Base-by-base conservation (phyloP, 2,888 invertebrate genomes). In the Eupithecia dodoneata region DNA sequence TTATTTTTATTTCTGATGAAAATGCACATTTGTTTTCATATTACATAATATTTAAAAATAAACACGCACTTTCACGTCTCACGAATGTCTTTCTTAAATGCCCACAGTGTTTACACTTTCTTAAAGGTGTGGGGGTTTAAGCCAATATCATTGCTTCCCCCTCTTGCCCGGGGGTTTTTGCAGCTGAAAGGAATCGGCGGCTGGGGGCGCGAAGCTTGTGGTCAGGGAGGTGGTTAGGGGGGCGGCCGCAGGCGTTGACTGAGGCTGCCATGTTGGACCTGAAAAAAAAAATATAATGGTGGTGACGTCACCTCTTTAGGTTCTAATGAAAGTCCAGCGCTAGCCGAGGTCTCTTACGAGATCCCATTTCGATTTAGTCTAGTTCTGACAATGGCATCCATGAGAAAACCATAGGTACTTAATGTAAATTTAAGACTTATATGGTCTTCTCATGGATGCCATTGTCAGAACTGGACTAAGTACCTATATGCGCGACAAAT, bases 131-230 rank as follows among this genome's bases (percentile, higher is more conserved):
- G 65, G 55, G 55, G 66, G 47, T 69, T 72, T 72, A 30, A 30
- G 72, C 75, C 70, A 75, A 45, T 71, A 69, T 96, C 94, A 96
- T 93, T 97, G 96, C 86, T 97, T 97, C 78, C 96, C 96, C 80
- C 97, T 93, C 89, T 97, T 97, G 4, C 94, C 94, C 78, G 97
- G 97, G 47, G 97, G 97, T 85, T 97, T 97, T 91, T 97, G 97
- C 66, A 97, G 94, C 85, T 97, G 96, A 91, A 97, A 97, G 52
- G 88, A 85, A 7, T 86, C 83, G 6, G 86, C 83, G 3, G 91
- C 83, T 2, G 88, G 79, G 0, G 84, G 59, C 18, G 88, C 88
- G 75, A 92, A 86, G n/a, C 87, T 86, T 73, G 87, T 78, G 81
- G 87, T 87, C 66, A 90, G 73, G 0, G 90, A 86, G 13, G 91